Evolutionary conservation across 2,888 invertebrate species (phyloP).

Genomic region (Nomada lathburiana): DNA sequence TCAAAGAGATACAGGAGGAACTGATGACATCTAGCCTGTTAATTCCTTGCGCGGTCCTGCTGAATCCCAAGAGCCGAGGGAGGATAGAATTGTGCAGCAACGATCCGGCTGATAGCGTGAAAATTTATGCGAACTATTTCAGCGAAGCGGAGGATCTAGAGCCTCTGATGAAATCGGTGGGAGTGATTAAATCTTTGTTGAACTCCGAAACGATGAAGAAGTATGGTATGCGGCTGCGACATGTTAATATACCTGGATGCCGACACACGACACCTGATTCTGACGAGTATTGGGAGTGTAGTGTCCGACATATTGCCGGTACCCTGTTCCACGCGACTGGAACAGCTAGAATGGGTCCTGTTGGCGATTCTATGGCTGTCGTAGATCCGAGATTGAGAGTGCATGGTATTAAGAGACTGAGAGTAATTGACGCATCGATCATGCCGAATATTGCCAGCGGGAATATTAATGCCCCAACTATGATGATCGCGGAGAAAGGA

Average conservation of each 20-base stretch:
- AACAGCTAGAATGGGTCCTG: conserved; percentile 88
- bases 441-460: conserved; percentile 88
- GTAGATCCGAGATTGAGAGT: conserved; percentile 87
- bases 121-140: conserved; percentile 86
- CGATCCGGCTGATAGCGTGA: conserved; percentile 85
- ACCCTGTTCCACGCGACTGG: conserved; percentile 88
- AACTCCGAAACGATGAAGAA: conserved; percentile 73
- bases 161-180: conserved; percentile 76
- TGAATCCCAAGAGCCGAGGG: conserved; percentile 85
- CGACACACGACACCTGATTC: conserved; percentile 68
- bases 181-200: conserved; percentile 72
- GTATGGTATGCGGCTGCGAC: conserved; percentile 61
- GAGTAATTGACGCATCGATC: conserved; percentile 89
- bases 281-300: conserved; percentile 85
- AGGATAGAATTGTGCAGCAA: conserved; percentile 84
- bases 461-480: conserved; percentile 87
- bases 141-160: conserved; percentile 83
- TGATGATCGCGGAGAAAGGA: conserved; percentile 89
- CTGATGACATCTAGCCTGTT: conserved; percentile 73
- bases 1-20: not conserved
- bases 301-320: conserved; percentile 85
- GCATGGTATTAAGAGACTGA: conserved; percentile 85
- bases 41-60: conserved; percentile 69
- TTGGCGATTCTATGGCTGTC: conserved; percentile 82
- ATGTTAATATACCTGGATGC: conserved; percentile 76